Conservation (phyloP, 1,140 invertebrate genomes). For the Bombus balteatus region DNA sequence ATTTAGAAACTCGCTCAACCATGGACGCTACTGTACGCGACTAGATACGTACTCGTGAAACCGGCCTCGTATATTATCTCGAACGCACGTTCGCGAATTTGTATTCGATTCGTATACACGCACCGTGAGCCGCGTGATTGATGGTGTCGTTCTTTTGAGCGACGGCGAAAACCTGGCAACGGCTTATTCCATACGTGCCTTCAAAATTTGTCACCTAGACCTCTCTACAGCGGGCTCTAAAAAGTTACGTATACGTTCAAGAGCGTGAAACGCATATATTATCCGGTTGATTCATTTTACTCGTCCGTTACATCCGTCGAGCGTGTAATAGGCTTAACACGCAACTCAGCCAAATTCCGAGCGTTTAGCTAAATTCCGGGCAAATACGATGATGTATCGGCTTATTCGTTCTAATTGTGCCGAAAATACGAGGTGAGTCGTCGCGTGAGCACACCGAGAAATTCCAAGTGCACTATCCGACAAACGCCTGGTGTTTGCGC, state of each 20-base stretch:
- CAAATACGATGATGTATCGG: conserved; percentile 29
- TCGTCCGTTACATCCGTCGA: background rate
- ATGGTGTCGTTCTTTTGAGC: conserved; percentile 32
- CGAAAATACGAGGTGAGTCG: conserved; percentile 13
- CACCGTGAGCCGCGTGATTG: conserved; percentile 21
- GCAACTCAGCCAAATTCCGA: background rate
- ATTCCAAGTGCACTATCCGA: background rate
- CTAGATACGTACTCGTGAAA: background rate
- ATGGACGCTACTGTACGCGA: background rate
- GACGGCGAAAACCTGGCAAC: conserved; percentile 20
- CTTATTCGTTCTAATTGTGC: conserved; percentile 10
- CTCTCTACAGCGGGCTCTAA: background rate
- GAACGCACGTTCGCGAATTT: background rate
- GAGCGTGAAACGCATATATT: background rate
- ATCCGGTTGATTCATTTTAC: background rate
- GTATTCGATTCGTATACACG: conserved; percentile 11
- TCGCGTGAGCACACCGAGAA: background rate
- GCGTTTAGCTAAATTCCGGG: conserved; percentile 9
- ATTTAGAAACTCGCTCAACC: background rate
- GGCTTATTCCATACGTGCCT: background rate
- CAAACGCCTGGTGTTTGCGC: background rate
- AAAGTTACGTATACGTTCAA: background rate
- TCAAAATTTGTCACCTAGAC: conserved; percentile 16
- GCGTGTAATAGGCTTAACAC: background rate
- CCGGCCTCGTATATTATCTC: background rate